Conservation (phyloP, 2,113 vertebrate genomes). For the Poicephalus meyeri region DNA sequence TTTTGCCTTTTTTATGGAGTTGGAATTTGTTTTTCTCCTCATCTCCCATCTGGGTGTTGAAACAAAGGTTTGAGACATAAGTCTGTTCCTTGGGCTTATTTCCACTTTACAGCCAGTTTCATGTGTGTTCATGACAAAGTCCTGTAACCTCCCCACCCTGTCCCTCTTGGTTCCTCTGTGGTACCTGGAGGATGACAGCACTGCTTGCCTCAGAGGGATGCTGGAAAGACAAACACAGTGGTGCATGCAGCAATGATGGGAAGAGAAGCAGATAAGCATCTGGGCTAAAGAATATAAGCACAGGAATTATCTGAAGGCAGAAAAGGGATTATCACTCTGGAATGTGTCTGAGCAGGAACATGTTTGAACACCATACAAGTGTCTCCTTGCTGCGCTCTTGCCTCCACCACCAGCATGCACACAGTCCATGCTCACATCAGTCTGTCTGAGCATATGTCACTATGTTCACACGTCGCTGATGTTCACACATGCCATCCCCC, state of each 20-base stretch:
- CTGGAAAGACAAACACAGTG: neutral
- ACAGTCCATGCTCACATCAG: neutral
- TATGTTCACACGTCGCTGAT: neutral
- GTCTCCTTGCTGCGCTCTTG: neutral
- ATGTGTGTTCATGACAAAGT: neutral
- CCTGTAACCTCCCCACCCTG: neutral
- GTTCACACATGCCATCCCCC: fast-evolving
- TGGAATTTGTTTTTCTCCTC: neutral
- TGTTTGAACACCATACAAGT: neutral
- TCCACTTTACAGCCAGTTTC: neutral
- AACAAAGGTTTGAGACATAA: neutral
- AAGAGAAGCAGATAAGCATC: neutral
- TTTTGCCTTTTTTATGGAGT: neutral
- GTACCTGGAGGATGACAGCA: neutral
- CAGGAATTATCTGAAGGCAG: neutral
- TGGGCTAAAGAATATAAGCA: neutral
- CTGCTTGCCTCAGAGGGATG: neutral
- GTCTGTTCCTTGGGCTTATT: neutral
- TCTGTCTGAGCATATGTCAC: neutral
- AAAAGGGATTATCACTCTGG: neutral
- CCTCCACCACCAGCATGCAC: neutral
- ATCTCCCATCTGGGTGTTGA: neutral
- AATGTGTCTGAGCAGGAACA: neutral
- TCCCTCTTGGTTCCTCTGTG: neutral
- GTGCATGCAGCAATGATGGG: neutral